Evolutionary conservation across 2,113 vertebrate species (phyloP).

Genomic region (Myiagra hebetior): DNA sequence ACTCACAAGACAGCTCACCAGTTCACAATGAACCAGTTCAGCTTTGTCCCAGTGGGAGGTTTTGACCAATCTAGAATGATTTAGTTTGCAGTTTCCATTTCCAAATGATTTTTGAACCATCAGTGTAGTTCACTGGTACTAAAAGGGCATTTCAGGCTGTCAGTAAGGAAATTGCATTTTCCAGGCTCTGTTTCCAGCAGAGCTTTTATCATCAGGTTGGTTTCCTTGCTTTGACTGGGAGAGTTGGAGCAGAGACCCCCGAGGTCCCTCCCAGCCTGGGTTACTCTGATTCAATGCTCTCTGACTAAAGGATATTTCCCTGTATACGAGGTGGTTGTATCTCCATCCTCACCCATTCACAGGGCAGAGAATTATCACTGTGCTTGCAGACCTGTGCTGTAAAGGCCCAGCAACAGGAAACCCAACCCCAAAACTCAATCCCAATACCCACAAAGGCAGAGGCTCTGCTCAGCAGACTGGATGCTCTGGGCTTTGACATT

Average conservation of each 20-base stretch:
- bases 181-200: not conserved
- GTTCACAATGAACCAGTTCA: not conserved
- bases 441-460: not conserved
- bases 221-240: not conserved
- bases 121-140: not conserved
- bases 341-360: not conserved
- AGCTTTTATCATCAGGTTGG: not conserved
- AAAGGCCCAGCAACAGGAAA: not conserved
- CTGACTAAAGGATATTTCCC: not conserved
- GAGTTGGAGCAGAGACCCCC: not conserved
- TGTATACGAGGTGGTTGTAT: rapidly evolving
- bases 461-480: not conserved
- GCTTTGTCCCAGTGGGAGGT: not conserved
- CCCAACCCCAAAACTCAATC: not conserved
- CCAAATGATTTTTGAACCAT: not conserved
- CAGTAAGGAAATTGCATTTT: not conserved
- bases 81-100: not conserved
- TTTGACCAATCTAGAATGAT: not conserved
- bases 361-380: not conserved
- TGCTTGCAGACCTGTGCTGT: not conserved
- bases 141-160: not conserved
- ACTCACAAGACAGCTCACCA: not conserved
- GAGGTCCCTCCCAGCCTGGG: not conserved
- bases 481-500: not conserved
- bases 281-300: not conserved